Evolutionary conservation across 2,113 vertebrate genomes (phyloP), one percentile per base, ranked within the genome.

Genomic region (Cariama cristata): DNA sequence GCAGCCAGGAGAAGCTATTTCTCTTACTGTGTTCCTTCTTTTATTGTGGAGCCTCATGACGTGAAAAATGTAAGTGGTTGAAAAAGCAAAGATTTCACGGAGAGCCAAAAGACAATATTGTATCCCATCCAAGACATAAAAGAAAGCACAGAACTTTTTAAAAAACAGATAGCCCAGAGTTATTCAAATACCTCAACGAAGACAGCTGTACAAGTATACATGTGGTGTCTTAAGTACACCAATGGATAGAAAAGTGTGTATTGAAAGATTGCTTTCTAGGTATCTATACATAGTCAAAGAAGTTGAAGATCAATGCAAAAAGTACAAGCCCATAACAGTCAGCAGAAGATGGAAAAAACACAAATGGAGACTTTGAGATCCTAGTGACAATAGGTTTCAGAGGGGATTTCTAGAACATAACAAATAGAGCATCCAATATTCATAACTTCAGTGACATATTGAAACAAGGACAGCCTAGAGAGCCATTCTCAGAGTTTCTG

Each of bases 261-360:
- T 0, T 28, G 14, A 71, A 80, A 80, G 35, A 64, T 47, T 62
- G 15, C 26, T 63, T 66, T 74, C n/a, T 68, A 79, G 5, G 27
- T 58, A 79, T 4, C 21, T 28, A 32, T 35, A 50, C 2, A 26
- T 4, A 38, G 45, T 11, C n/a, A 84, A 80, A 60, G 27, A 60
- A 58, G 44, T 5, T 40, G 45, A 17, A 69, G 14, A 45, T 19
- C 16, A 69, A 9, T 42, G 15, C 21, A 63, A 63, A 60, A 79
- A 33, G 12, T 19, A 50, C 15, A 79, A 28, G 17, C 5, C 23
- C 0, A 0, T 30, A 77, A 64, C 6, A 66, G 18, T 21, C 21
- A 56, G 10, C 7, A 73, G 38, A 73, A 66, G 27, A 58, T 30
- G 8, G 16, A 42, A 62, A 64, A 80, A 66, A 0, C 6, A 30